These are phyloP conservation scores for Drosophila subobscura DNA, from an alignment of 1,140 invertebrate genomes.

Conservation along the genomic window DNA sequence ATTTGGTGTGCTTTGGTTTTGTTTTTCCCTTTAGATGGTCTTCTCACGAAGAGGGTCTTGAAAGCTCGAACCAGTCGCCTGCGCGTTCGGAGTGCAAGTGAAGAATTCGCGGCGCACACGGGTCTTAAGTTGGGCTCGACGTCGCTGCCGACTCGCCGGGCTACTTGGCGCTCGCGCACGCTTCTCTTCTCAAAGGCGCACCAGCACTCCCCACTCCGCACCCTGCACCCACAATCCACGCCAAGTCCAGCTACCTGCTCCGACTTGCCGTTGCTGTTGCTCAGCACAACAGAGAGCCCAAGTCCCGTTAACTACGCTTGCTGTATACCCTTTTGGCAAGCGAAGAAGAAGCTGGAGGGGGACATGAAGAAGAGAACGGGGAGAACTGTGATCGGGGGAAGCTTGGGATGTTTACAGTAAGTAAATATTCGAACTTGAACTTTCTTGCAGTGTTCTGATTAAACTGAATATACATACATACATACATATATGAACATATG, in stretches of 20 bases:
- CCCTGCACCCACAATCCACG: background rate
- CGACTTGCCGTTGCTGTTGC: too few species aligned
- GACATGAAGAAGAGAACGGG: too few species aligned
- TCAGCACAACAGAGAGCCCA: slow-evolving; percentile 15
- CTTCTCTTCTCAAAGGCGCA: slow-evolving; percentile 25
- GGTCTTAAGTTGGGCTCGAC: slow-evolving; percentile 73
- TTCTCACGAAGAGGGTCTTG: slow-evolving; percentile 7
- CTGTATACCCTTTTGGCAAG: too few species aligned
- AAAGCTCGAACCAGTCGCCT: slow-evolving; percentile 64
- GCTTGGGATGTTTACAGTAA: too few species aligned
- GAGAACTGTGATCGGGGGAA: too few species aligned
- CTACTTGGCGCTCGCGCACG: slow-evolving; percentile 63
- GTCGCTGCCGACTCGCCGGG: slow-evolving; percentile 40
- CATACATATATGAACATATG: too few species aligned
- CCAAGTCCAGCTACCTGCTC: background rate
- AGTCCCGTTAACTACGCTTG: background rate
- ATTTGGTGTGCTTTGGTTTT: slow-evolving; percentile 14
- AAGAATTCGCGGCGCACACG: slow-evolving; percentile 74
- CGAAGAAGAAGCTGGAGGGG: too few species aligned
- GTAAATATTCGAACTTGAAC: too few species aligned
- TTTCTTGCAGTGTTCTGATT: too few species aligned
- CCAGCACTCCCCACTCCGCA: background rate
- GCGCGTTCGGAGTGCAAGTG: slow-evolving; percentile 78
- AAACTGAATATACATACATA: too few species aligned
- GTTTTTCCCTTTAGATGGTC: slow-evolving; percentile 1